These are phyloP conservation scores for Nannobrachium achirus DNA, from an alignment of 2,113 vertebrate species.

Conservation along the genomic window DNA sequence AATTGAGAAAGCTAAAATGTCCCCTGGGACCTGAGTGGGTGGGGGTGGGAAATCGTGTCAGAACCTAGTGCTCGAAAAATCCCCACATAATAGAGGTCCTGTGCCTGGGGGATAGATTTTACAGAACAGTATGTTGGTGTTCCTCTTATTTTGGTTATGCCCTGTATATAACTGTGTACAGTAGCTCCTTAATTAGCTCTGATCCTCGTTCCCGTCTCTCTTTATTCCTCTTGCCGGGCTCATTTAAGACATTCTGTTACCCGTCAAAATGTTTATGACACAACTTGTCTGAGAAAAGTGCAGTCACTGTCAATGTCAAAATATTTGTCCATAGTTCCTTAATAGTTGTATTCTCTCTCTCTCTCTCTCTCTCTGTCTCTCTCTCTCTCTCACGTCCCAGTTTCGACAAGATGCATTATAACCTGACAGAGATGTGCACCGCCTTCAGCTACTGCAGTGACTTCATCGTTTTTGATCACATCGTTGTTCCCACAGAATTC, in stretches of 20 bases:
- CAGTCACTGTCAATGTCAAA: conserved; percentile 32
- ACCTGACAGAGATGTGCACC: conserved; percentile 85
- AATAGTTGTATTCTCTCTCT: conserved; percentile 15
- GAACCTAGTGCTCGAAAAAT: too few relatives aligned
- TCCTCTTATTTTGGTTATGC: conserved; percentile 16
- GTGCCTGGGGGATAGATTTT: not conserved
- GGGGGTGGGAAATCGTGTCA: too few relatives aligned
- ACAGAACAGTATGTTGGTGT: not conserved
- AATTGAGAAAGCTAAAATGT: too few relatives aligned
- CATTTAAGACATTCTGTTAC: conserved; percentile 12
- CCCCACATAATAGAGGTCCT: too few relatives aligned
- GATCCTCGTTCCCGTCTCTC: not conserved
- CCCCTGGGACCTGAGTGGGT: too few relatives aligned
- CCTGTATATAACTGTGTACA: not conserved
- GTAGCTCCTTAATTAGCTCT: conserved; percentile 17
- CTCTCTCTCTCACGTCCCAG: conserved; percentile 60
- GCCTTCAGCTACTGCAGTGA: conserved; percentile 81
- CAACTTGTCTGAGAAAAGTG: conserved; percentile 30
- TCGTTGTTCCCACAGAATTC: conserved; percentile 87
- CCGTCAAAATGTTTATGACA: conserved; percentile 4
- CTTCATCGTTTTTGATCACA: conserved; percentile 85
- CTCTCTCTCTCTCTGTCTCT: conserved; percentile 10
- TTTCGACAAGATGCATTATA: conserved; percentile 90
- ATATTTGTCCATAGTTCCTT: conserved; percentile 22
- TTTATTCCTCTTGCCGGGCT: conserved; percentile 11